phyloP scores from a whole-genome alignment of 2,888 invertebrate genomes.

The Diarsia dahlii region DNA sequence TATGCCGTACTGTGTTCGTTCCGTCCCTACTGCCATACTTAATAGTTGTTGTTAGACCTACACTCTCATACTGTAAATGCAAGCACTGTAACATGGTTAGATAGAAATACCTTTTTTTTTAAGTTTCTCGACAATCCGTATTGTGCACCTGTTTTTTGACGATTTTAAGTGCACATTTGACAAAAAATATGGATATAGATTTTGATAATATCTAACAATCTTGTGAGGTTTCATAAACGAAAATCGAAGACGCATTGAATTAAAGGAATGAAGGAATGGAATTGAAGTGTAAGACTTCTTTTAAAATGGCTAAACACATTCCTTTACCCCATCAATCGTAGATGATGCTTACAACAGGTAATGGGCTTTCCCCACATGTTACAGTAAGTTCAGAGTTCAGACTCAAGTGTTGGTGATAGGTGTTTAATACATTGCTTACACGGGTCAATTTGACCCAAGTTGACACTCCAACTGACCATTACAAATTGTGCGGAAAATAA shows the following conservation, averaged over 20 bases:
- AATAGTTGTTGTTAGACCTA: too few relatives aligned
- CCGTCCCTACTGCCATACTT: too few relatives aligned
- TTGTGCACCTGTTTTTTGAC: neutral
- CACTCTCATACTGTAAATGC: too few relatives aligned
- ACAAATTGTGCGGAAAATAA: constrained; percentile 27
- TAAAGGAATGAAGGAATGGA: neutral
- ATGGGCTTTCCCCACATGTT: constrained; percentile 9
- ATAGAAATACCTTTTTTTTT: too few relatives aligned
- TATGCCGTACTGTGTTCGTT: too few relatives aligned
- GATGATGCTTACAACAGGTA: neutral
- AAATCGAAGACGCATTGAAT: neutral
- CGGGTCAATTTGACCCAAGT: constrained; percentile 34
- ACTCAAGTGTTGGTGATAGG: constrained; percentile 18
- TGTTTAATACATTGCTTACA: constrained; percentile 45
- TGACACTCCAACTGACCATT: constrained; percentile 15
- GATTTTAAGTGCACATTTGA: too few relatives aligned
- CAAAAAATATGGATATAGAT: too few relatives aligned
- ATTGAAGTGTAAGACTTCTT: neutral
- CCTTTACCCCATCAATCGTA: neutral
- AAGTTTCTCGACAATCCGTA: neutral
- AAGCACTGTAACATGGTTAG: too few relatives aligned
- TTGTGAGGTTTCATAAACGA: neutral
- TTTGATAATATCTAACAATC: neutral
- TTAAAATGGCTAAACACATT: neutral
- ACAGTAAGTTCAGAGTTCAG: constrained; percentile 43